Base-by-base conservation (phyloP, 2,113 vertebrate species). In the Pseudopodoces humilis region DNA sequence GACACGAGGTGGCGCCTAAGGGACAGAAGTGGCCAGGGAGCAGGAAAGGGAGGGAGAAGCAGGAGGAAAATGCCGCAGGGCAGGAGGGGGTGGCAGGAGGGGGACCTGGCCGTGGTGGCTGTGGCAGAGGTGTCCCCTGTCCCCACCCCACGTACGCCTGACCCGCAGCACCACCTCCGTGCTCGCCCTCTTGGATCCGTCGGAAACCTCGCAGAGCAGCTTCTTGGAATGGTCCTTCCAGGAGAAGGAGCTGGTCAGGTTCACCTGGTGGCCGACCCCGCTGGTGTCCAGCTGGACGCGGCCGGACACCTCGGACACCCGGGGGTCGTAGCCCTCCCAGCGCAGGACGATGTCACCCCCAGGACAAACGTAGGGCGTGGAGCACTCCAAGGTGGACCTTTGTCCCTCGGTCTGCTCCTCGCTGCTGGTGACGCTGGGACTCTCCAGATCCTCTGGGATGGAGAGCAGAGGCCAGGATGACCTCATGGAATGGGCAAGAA, bases 161-260 rank as follows among this genome's bases (percentile, higher is more conserved):
- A 98, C 98, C 30, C 59, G 68, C 50, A 98, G 97, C 27, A 5
- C 13, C 4, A 98, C 24, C 70, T 97, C 69, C 0, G 17, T 6
- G 1, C 44, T 46, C 1, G 24, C 53, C 27, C 4, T 88, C 22
- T 17, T 35, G 8, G 44, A 11, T 11, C 96, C 94, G 0, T 64
- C 17, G 0, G 92, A 92, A 13, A 97, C 27, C 31, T 86, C 43
- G 2, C 98, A 98, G 59, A 49, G 13, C 67, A 98, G 64, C 8
- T 20, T 90, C 43, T 68, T 97, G 63, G 82, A 65, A 3, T 98
- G 96, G n/a, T 98, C 97, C 90, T 77, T 86, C 98, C 98, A 98
- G 64, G 97, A 96, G 43, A 97, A 88, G 50, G 88, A 31, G 21
- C 80, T 90, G 46, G 47, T 94, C 55, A 98, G 97, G 35, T 9